Conservation (phyloP, 2,888 invertebrate species). For the Tachina grossa region DNA sequence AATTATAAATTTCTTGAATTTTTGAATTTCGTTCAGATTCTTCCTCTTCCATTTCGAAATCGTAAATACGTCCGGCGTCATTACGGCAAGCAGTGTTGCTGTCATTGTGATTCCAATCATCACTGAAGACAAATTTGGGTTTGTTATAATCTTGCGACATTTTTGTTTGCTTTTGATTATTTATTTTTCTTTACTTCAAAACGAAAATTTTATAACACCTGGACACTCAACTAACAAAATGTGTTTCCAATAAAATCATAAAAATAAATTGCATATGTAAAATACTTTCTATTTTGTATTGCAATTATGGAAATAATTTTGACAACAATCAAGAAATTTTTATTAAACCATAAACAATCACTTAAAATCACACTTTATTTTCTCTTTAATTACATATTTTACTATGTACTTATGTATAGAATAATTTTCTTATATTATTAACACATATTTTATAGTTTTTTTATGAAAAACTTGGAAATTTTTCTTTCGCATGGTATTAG, state of each 20-base stretch:
- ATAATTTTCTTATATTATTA: constrained; percentile 2
- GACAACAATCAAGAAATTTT: constrained; percentile 24
- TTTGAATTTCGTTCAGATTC: constrained; percentile 75
- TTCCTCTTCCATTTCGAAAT: constrained; percentile 70
- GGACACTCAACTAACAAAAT: neutral
- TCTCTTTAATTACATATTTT: constrained; percentile 9
- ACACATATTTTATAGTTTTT: constrained; percentile 3
- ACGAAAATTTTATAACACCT: neutral
- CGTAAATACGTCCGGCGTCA: constrained; percentile 49
- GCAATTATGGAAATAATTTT: neutral
- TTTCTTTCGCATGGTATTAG: constrained; percentile 36
- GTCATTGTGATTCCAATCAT: constrained; percentile 54
- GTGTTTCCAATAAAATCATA: neutral
- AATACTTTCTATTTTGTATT: neutral
- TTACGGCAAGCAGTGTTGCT: constrained; percentile 12
- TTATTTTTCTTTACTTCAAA: neutral
- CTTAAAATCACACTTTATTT: neutral
- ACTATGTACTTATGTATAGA: neutral
- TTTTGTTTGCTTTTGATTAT: neutral
- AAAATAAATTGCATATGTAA: too few species aligned
- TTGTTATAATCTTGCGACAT: constrained; percentile 58
- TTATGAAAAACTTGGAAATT: neutral
- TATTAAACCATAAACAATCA: neutral
- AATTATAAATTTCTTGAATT: constrained; percentile 77
- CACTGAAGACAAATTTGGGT: constrained; percentile 60